Conservation (phyloP, 2,888 invertebrate genomes). For the Icerya purchasi region DNA sequence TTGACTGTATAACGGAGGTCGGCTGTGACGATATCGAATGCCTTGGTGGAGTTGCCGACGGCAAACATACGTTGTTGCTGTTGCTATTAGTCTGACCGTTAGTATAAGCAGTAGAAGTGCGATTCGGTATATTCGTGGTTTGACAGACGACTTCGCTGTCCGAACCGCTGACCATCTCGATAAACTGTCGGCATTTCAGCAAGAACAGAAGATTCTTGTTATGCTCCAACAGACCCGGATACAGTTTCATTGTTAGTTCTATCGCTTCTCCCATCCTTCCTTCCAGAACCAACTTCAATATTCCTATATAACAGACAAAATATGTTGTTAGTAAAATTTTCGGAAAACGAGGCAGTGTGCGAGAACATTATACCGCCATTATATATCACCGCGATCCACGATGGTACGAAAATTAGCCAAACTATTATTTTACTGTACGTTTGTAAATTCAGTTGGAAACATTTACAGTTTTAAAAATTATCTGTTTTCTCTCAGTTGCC, state of each 20-base stretch:
- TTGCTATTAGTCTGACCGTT: too few relatives aligned
- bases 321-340: too few relatives aligned
- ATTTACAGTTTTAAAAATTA: too few relatives aligned
- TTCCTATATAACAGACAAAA: slow-evolving; percentile 40
- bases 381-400: too few relatives aligned
- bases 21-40: slow-evolving; percentile 35
- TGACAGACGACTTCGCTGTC: slow-evolving; percentile 49
- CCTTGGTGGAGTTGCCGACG: slow-evolving; percentile 22
- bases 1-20: slow-evolving; percentile 67
- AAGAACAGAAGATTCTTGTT: slow-evolving; percentile 82
- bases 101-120: too few relatives aligned
- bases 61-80: slow-evolving; percentile 16
- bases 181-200: slow-evolving; percentile 93
- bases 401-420: too few relatives aligned
- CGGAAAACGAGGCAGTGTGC: too few relatives aligned
- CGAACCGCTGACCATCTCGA: slow-evolving; percentile 91
- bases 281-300: slow-evolving; percentile 72
- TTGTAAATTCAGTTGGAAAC: too few relatives aligned
- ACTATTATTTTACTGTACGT: too few relatives aligned
- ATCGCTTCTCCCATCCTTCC: slow-evolving; percentile 93
- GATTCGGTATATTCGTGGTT: too few relatives aligned
- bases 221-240: slow-evolving; percentile 79
- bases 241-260: slow-evolving; percentile 64
- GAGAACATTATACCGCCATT: too few relatives aligned
- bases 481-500: too few relatives aligned